These are phyloP conservation scores for Dendrolimus punctatus DNA, from an alignment of 1,140 invertebrate species.

Conservation along the genomic window DNA sequence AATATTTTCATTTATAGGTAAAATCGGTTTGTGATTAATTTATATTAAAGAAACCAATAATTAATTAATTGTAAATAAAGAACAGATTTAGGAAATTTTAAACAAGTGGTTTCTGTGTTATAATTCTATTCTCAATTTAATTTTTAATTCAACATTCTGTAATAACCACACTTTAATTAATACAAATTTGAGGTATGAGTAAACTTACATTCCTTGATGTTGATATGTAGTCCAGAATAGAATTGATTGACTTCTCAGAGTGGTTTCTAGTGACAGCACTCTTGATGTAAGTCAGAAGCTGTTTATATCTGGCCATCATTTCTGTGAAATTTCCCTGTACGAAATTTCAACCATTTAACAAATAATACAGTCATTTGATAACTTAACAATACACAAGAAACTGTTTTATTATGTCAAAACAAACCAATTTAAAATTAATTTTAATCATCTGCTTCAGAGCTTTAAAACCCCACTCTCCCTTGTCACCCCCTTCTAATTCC, in stretches of 20 bases:
- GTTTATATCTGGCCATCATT: conserved; percentile 98
- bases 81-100: no score
- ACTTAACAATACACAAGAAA: conserved; percentile 8
- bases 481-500: conserved; percentile 96
- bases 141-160: no score
- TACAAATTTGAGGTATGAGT: neutral
- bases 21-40: no score
- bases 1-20: no score
- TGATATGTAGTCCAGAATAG: conserved; percentile 99
- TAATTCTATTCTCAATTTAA: no score
- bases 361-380: no score
- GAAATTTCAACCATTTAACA: conserved; percentile 12
- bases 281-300: conserved; percentile 97
- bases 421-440: conserved; percentile 98
- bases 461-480: conserved; percentile 99
- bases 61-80: no score
- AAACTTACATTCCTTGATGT: conserved; percentile 96
- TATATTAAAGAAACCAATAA: no score
- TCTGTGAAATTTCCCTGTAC: conserved; percentile 92
- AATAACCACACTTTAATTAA: neutral
- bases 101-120: no score
- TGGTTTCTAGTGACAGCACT: conserved; percentile 99
- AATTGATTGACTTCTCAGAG: conserved; percentile 99
- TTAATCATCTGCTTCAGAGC: conserved; percentile 99
- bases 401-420: conserved; percentile 19